Conservation (phyloP, 2,797 vertebrate genomes). For the Artibeus lituratus region DNA sequence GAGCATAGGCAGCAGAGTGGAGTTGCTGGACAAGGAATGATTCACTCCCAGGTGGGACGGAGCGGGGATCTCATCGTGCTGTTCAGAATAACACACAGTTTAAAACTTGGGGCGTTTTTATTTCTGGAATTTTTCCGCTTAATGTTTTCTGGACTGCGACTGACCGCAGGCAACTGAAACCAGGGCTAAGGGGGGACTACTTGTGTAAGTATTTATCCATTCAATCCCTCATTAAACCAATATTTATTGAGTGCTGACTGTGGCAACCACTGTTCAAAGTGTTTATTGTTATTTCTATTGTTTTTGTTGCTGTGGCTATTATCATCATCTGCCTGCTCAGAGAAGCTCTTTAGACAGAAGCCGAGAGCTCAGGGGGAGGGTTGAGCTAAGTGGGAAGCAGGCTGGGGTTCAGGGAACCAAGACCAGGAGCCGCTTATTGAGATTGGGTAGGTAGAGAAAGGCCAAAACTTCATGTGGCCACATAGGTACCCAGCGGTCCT, state of each 20-base stretch:
- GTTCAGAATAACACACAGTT: background rate
- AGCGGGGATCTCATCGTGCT: background rate
- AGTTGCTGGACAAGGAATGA: background rate
- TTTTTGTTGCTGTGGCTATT: background rate
- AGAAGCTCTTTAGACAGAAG: background rate
- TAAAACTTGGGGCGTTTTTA: too few relatives aligned
- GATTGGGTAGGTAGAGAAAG: background rate
- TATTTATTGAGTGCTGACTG: background rate
- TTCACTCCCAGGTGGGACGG: accelerated
- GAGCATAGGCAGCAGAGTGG: too few relatives aligned
- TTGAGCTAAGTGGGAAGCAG: background rate
- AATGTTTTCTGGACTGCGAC: background rate
- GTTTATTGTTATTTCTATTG: background rate
- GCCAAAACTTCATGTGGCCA: background rate
- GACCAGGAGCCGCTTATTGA: background rate
- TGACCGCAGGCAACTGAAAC: background rate
- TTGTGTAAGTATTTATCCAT: background rate
- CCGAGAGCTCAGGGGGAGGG: background rate
- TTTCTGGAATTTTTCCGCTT: background rate
- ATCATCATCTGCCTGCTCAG: background rate
- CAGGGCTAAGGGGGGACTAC: background rate
- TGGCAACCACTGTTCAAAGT: background rate
- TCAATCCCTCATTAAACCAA: background rate
- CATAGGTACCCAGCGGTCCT: too few relatives aligned
- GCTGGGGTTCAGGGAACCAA: background rate